A percentile compares a stretch with the other conserved stretches of the same genome.
These are phyloP conservation scores for Phocides pigmalion DNA, from an alignment of 1,140 invertebrate genomes.

Conservation along the genomic window DNA sequence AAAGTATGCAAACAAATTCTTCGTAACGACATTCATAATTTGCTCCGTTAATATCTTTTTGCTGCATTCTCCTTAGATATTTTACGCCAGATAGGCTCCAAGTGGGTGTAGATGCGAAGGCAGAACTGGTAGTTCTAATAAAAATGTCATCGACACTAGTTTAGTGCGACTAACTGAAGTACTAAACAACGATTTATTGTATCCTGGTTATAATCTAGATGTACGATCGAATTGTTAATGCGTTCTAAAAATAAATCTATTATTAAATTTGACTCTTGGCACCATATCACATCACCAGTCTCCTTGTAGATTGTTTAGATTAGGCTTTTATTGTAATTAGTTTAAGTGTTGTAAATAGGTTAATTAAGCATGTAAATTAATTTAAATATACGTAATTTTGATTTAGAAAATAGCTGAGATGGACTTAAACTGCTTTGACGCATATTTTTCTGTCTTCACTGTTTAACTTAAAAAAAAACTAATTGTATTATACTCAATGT, in stretches of 20 bases:
- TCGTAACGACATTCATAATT: conserved; percentile 20
- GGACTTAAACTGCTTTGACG: too few species aligned
- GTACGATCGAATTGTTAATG: neutral
- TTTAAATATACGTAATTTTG: too few species aligned
- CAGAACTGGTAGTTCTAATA: conserved; percentile 28
- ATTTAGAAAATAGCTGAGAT: too few species aligned
- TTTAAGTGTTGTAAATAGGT: too few species aligned
- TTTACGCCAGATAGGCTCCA: conserved; percentile 12
- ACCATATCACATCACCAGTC: too few species aligned
- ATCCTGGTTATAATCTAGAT: conserved; percentile 15
- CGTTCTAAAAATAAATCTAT: neutral
- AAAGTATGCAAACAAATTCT: conserved; percentile 15
- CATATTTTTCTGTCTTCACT: too few species aligned
- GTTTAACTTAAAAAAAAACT: too few species aligned
- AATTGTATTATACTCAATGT: too few species aligned
- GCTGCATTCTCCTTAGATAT: conserved; percentile 24
- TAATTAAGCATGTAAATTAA: too few species aligned
- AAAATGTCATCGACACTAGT: conserved; percentile 26
- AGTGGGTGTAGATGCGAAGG: conserved; percentile 23
- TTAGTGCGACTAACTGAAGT: conserved; percentile 22
- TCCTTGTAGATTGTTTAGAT: too few species aligned
- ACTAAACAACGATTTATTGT: conserved; percentile 20
- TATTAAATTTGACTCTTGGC: too few species aligned
- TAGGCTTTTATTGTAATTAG: too few species aligned
- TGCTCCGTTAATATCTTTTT: conserved; percentile 13